Base-by-base conservation (phyloP, 2,888 invertebrate species). In the Trichacis sp. region DNA sequence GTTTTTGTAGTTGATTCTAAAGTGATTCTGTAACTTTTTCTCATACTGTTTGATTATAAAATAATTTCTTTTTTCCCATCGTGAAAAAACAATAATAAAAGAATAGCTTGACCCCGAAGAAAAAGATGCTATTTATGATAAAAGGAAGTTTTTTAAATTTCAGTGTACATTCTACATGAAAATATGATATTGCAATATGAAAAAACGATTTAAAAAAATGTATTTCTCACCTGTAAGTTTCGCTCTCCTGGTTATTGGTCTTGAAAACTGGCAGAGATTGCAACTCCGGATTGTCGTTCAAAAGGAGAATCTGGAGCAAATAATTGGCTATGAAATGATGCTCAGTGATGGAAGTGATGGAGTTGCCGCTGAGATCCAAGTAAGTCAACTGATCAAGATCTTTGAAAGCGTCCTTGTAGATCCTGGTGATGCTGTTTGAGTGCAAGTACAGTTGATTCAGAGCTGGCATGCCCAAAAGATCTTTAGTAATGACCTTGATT, bases 361-460 rank as follows among this genome's bases (percentile, higher is more conserved):
- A 87, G 78, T 94, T 94, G 73, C 89, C 88, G 1, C 93, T 92
- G 64, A 94, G 86, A 81, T 94, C 92, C 65, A 94, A 87, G 76
- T 90, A 87, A 69, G 89, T 89, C 38, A 94, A 86, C 68, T 89
- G 88, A 55, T 88, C 87, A 60, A 93, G 87, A 64, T 88, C 86
- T 40, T 88, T 85, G 85, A 94, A 92, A 4, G 92, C 89, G 75
- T 90, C 89, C 14, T 89, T 88, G 74, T 91, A 88, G 59, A 94
- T 89, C 76, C 88, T 88, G 60, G 86, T 87, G 62, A 94, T 88
- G 58, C 88, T 88, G 80, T 93, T 93, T 46, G 90, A 89, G 73
- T 89, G 91, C 5, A 93, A 84, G 71, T 89, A 89, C 24, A 94
- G 86, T 75, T 90, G 89, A 24, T 89, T 89, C 63, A 93, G 84